Evolutionary conservation across 2,888 invertebrate species (phyloP), one percentile per base, ranked within the genome.

Genomic region (Drosophila phalerata): DNA sequence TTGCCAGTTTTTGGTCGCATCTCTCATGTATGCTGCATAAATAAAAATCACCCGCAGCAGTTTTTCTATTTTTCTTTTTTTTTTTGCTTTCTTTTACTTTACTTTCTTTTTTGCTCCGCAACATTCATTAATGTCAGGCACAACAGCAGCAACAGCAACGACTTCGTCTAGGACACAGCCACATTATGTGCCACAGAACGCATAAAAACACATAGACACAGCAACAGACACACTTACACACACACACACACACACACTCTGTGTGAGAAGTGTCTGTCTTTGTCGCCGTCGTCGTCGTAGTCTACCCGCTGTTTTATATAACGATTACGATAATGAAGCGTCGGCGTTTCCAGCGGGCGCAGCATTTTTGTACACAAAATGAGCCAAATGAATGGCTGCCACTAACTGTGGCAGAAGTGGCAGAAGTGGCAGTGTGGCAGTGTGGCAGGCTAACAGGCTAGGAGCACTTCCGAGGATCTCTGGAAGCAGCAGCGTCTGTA

Each of bases 221-320:
- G 30, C 66, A 17, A 81, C 65, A 76, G 49, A 66, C 60, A 77
- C 42, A 60, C 15, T 58, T 19, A 49, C 32, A 62, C 19, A 11
- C 30, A 30, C 30, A 25, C 56, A 40, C 28, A 40, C 32, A 57
- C 13, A 60, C 42, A 37, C 47, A 65, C 22, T 17, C 25, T 11
- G 4, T 40, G 42, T 62, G 56, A 47, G 8, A 51, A 70, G 66
- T 79, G 79, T 81, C 77, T 74, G 85, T 73, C 67, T 69, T 66
- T 77, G 51, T 48, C 63, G 57, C 69, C 47, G 43, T 60, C 58
- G 80, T 62, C 56, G 64, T 72, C 73, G 74, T 62, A 64, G 80
- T 84, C 88, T 79, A 70, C 85, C 88, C 88, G 88, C 85, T 85
- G 85, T 86, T 85, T 88, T 88, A 86, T 85, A 85, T 88, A 86